Conservation (phyloP, 2,113 vertebrate genomes). For the Mesoclemmys tuberculata region DNA sequence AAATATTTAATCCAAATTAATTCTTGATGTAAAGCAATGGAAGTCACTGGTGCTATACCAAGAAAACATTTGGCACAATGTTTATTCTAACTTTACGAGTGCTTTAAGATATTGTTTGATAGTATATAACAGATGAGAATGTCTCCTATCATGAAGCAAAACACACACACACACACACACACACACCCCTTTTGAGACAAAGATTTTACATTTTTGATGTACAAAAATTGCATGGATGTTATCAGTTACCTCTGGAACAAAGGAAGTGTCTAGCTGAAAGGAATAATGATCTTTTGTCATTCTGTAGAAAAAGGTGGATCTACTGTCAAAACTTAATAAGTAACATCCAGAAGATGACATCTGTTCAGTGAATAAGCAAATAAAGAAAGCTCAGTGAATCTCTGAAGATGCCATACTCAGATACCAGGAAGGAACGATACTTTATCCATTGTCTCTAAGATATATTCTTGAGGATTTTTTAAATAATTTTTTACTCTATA, state of each 20-base stretch:
- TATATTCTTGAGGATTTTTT: constrained; percentile 18
- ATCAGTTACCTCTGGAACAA: background rate
- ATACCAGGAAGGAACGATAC: constrained; percentile 5
- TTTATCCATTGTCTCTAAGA: constrained; percentile 15
- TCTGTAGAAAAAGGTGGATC: background rate
- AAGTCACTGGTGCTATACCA: background rate
- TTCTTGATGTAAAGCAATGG: background rate
- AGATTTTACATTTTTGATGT: background rate
- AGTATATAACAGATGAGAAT: background rate
- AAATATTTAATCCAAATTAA: too few species aligned
- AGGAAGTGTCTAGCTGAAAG: background rate
- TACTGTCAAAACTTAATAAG: background rate
- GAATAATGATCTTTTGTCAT: background rate
- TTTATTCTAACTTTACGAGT: background rate
- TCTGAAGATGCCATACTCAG: constrained; percentile 14
- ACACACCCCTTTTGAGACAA: background rate
- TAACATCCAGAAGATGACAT: background rate
- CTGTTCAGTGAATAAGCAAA: background rate
- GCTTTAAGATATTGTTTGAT: background rate
- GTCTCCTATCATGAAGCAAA: constrained; percentile 15
- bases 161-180: background rate
- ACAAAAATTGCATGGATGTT: fast-evolving
- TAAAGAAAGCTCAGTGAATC: background rate
- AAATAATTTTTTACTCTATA: background rate
- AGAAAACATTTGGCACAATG: background rate